Base-by-base conservation (phyloP, 2,113 vertebrate species). In the Anguilla rostrata region DNA sequence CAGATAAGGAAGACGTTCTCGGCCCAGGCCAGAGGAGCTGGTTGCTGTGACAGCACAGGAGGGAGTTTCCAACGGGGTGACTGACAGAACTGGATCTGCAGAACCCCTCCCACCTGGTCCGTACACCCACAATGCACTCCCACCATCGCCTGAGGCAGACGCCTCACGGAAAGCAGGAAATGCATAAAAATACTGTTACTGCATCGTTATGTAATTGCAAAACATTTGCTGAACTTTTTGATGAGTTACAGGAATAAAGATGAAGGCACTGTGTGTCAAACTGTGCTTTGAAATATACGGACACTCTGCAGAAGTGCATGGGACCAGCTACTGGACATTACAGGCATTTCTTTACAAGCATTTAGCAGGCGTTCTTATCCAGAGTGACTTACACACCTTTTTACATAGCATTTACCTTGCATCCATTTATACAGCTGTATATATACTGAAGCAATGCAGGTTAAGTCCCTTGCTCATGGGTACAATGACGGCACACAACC, bases 1-100 rank as follows among this genome's bases (percentile, higher is more conserved):
- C 89, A 89, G 86, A 86, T 87, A 85, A 84, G 83, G 78, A 90
- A 57, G 63, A 87, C 81, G 43, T 87, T 83, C 83, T 83, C 57
- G 82, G 22, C 40, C 82, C 39, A 57, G 22, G 34, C 85, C 80
- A 80, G 56, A 82, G 80, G 78, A 82, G 20, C 7, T 11, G 40
- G 8, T 78, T 49, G 41, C 81, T 20, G 43, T 40, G 39, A 79
- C 41, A 40, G 43, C 84, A 29, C n/a, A 49, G 78, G 7, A 85
- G 34, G 78, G 63, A 57, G 75, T 80, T 81, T 12, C 34, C 78
- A 46, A 18, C 6, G 11, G 2, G 20, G 14, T 49, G 81, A 82
- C 40, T 49, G 81, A 40, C 41, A 81, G 39, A 81, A 81, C 40
- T 49, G 46, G 15, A 49, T 63, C 29, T 86, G 81, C 40, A 79